Evolutionary conservation across 2,113 vertebrate species (phyloP), one percentile per base, ranked within the genome.

Genomic region (Mus spicilegus): DNA sequence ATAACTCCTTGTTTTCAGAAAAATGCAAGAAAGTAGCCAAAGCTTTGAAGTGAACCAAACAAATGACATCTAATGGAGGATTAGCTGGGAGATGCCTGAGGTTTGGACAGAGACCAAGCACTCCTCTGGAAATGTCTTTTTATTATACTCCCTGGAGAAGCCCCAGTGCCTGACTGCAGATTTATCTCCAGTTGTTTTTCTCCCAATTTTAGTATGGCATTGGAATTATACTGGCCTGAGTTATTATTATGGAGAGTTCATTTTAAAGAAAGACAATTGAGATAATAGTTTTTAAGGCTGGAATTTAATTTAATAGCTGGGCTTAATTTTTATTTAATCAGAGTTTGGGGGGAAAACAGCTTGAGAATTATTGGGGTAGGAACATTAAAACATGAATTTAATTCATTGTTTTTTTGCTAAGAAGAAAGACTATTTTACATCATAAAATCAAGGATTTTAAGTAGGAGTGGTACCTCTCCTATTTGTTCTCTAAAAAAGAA

Each of bases 31-130:
- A 92, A 93, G 93, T 88, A 95, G 96, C 93, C 95, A 97, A 88
- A 91, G 86, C 90, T 97, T 97, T 97, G 96, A 97, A 97, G 96
- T 84, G 90, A 96, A 97, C 46, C 80, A 91, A 96, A 95, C 93
- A 95, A 96, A 97, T 96, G 97, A 95, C 72, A 91, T 91, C 81
- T 97, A 96, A 94, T 95, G 81, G 90, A 92, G 72, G 81, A 91
- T 96, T 97, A 95, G 90, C 92, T 92, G 76, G 72, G 84, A 86
- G 89, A 92, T 93, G 76, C 67, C 89, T 94, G 91, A 91, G 87
- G 78, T 97, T 94, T 97, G 95, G 96, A 96, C 93, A 76, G 73
- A 0, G 16, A 93, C 95, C 96, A 97, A 92, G 58, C 33, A 14
- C 93, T 89, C 42, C 76, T 96, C 80, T 95, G 61, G 67, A 94